Evolutionary conservation across 1,140 invertebrate genomes (phyloP).

Genomic region (Drosophila subobscura): DNA sequence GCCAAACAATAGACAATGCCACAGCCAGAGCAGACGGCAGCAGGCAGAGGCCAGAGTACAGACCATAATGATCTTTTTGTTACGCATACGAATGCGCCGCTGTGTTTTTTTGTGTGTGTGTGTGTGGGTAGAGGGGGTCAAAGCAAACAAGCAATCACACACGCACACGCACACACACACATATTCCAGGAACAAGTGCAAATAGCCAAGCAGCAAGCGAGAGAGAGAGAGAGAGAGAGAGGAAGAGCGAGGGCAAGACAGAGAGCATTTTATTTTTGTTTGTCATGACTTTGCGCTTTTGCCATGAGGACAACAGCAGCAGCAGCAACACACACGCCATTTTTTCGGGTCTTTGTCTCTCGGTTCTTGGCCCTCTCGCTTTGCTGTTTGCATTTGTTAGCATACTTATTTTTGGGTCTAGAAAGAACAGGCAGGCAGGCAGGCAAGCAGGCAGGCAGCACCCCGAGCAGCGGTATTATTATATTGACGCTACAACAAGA

Average conservation of each 20-base stretch:
- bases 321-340: conserved; percentile 29
- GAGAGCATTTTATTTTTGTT: conserved; percentile 32
- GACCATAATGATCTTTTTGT: conserved; percentile 73
- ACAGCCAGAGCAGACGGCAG: conserved; percentile 17
- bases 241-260: no score
- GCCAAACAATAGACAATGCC: conserved; percentile 64
- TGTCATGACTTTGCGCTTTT: conserved; percentile 76
- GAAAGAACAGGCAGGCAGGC: no score
- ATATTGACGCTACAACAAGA: conserved; percentile 46
- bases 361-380: not conserved
- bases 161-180: conserved; percentile 21
- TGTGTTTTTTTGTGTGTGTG: not conserved
- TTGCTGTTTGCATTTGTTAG: conserved; percentile 52
- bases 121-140: not conserved
- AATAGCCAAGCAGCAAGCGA: conserved; percentile 15
- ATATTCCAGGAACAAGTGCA: conserved; percentile 35
- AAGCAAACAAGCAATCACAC: conserved; percentile 56
- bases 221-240: no score
- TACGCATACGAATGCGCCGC: conserved; percentile 26
- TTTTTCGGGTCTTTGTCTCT: conserved; percentile 45
- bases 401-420: conserved; percentile 25
- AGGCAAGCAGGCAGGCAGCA: conserved; percentile 20
- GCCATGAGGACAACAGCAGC: conserved; percentile 12
- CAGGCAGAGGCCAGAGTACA: no score
- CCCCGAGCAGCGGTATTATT: conserved; percentile 47